Conservation (phyloP, 2,888 invertebrate species). For the Polyommatus iphigenia region DNA sequence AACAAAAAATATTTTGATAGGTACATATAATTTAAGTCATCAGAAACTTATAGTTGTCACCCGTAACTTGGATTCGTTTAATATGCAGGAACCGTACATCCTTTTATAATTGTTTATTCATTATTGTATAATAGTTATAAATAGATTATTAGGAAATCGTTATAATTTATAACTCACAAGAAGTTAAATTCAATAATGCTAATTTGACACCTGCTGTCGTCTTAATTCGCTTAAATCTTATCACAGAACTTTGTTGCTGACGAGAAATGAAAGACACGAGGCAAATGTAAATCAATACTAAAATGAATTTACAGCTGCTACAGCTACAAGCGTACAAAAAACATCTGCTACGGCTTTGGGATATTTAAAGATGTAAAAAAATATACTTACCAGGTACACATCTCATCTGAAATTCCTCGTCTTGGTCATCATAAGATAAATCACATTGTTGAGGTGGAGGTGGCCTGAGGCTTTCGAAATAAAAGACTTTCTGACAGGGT, state of each 20-base stretch:
- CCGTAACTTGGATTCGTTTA: too few species aligned
- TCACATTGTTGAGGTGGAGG: constrained; percentile 68
- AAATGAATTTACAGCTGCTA: neutral
- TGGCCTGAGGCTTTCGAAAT: constrained; percentile 65
- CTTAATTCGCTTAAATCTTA: neutral
- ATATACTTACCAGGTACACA: constrained; percentile 64
- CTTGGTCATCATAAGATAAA: constrained; percentile 58
- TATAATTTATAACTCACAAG: neutral
- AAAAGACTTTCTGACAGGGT: constrained; percentile 59
- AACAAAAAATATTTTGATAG: constrained; percentile 2
- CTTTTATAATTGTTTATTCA: too few species aligned
- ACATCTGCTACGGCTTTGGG: too few species aligned
- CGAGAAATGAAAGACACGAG: neutral
- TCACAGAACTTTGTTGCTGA: neutral
- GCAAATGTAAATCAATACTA: neutral
- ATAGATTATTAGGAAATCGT: too few species aligned
- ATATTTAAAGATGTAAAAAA: neutral
- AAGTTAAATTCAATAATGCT: neutral
- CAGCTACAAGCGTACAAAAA: too few species aligned
- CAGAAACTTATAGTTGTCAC: too few species aligned
- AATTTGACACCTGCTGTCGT: neutral
- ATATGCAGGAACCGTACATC: too few species aligned
- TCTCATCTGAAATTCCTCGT: constrained; percentile 70
- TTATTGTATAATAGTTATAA: too few species aligned
- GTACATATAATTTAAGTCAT: too few species aligned